Evolutionary conservation across 2,797 vertebrate species (phyloP), one percentile per base, ranked within the genome.

Genomic region (Etheostoma perlongum): DNA sequence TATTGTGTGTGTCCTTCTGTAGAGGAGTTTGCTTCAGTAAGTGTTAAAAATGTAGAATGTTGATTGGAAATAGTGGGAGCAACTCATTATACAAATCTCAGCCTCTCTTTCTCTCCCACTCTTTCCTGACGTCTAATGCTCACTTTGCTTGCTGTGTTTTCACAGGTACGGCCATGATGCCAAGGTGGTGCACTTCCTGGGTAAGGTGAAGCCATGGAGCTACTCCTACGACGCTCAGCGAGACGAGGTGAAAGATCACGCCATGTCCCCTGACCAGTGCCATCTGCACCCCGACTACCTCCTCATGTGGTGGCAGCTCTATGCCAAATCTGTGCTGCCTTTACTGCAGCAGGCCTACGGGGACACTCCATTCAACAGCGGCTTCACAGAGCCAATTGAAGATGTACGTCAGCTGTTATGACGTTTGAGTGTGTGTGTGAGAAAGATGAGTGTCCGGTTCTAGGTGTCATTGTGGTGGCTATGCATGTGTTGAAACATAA

Each of bases 141-240:
- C 16, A 36, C 19, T 48, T 27, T 11, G 3, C 19, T 9, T 27
- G 27, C 13, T 66, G 23, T 13, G 1, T 57, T 60, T 54, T 15
- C 33, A n/a, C 89, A 99, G 98, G 87, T 99, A 97, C 72, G 98
- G 98, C 66, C 95, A 71, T 27, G 91, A 95, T 27, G 97, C 97
- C 42, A 99, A 98, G 90, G 98, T 99, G 55, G 96, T 98, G 74
- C 98, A 99, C 90, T 99, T 99, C 87, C 92, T 99, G 91, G 98
- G 98, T 63, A 96, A 92, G 74, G 81, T 93, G 74, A 99, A 99
- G 87, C 98, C 97, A 0, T 99, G 98, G 98, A 95, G 95, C 91
- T 97, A 97, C 58, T 88, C 95, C 0, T 99, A 97, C 0, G 94
- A 98, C 54, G 68, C 93, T 62, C 94, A 95, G 91, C 95, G 92